Evolutionary conservation across 2,113 vertebrate species (phyloP), one percentile per base, ranked within the genome.

Genomic region (Hypocryptadius cinnamomeus): DNA sequence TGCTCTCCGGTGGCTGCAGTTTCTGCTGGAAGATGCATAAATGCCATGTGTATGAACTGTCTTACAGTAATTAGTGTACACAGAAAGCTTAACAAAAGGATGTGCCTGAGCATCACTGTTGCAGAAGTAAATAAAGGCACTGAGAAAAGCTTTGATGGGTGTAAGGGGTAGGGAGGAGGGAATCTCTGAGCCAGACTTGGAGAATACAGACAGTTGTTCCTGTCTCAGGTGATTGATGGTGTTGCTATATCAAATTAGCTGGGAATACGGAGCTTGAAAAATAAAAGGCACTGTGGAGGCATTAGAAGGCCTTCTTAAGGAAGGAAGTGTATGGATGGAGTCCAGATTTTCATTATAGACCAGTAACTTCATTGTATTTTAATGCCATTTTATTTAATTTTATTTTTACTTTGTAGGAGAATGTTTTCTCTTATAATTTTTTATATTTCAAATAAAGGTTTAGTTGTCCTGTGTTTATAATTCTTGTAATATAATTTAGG

Each of bases 161-260:
- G 48, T 85, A 60, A 89, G 39, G 44, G 60, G 16, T 61, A 27
- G 25, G 79, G 42, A 68, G 82, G 60, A 87, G 68, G 57, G 74
- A 71, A 42, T 48, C 27, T 78, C 69, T 56, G 90, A 85, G 89
- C 88, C 72, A 89, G 74, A 47, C 85, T 87, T 90, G 44, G 63
- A 94, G 89, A 92, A 79, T 81, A 91, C 71, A 84, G 83, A 64
- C 93, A 89, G 94, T 97, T 94, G 65, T 91, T 94, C 80, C 94
- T 94, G 94, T 97, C 97, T 95, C 76, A 76, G 9, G 88, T 98
- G 97, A 98, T 98, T 97, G 96, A 98, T 97, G 97, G 96, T 97
- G 93, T 97, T 98, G 96, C 96, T 87, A 70, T 97, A 97, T 97
- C 96, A 77, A 97, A 98, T 98, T 97, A 97, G 92, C 97, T 98